Evolutionary conservation across 2,797 vertebrate genomes (phyloP).

Genomic region (Helarctos malayanus): DNA sequence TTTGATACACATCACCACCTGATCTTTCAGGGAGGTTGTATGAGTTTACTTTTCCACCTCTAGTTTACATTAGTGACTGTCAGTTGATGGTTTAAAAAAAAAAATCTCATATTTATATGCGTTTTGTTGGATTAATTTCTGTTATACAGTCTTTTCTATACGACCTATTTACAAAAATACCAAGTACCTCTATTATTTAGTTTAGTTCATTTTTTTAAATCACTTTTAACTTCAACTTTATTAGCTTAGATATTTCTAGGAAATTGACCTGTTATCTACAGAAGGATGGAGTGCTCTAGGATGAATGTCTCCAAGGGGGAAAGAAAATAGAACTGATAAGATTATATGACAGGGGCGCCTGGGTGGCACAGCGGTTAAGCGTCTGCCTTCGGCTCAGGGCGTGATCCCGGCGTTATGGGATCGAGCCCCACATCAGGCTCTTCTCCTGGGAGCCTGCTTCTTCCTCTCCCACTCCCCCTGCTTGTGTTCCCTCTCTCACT

Average conservation of each 20-base stretch:
- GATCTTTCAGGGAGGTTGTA: slow-evolving; percentile 31
- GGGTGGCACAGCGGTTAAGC: too few relatives aligned
- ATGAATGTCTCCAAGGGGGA: neutral
- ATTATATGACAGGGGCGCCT: neutral
- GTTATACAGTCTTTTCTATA: slow-evolving; percentile 35
- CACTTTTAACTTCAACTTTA: slow-evolving; percentile 45
- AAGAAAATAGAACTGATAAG: neutral
- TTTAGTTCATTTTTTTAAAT: neutral
- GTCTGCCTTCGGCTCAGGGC: too few relatives aligned
- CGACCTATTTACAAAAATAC: neutral
- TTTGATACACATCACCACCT: neutral
- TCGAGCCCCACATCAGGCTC: too few relatives aligned
- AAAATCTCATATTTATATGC: slow-evolving; percentile 17
- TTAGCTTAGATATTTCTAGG: slow-evolving; percentile 36
- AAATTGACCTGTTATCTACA: neutral
- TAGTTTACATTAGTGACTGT: neutral
- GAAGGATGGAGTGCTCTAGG: neutral
- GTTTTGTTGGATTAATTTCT: slow-evolving; percentile 37
- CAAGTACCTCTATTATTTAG: slow-evolving; percentile 4
- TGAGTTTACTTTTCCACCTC: neutral
- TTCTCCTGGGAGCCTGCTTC: too few relatives aligned
- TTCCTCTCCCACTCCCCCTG: too few relatives aligned
- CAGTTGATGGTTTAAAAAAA: neutral
- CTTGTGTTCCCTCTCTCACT: too few relatives aligned
- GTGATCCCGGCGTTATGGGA: too few relatives aligned